Base-by-base conservation (phyloP, 2,888 invertebrate species). In the Baccha elongata region DNA sequence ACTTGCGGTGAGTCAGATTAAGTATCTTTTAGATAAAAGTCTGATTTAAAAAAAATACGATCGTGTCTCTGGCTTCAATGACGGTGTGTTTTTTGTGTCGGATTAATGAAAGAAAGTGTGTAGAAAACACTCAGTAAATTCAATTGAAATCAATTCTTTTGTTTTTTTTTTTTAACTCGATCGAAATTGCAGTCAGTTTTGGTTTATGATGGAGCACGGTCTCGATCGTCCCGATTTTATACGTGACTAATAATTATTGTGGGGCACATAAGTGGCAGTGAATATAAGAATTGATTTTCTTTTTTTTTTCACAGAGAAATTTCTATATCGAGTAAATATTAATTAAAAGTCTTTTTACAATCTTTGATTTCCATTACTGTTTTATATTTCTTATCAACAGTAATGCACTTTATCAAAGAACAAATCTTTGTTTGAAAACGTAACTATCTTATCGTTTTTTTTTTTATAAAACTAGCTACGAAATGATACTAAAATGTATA, bases 31-130 rank as follows among this genome's bases (percentile, higher is more conserved):
- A 52, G 48, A 67, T 67, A 50, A 58, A 6, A 5, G 15, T 17
- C 37, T 58, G 35, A 46, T 62, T 64, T 23, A 64, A 32, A n/a
- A n/a, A n/a, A n/a, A n/a, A 0, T 62, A 37, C 55, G 62, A 68
- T 67, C 58, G 44, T 32, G 62, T n/a, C n/a, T n/a, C n/a, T n/a
- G n/a, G n/a, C n/a, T n/a, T n/a, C n/a, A n/a, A n/a, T 81, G 81
- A 81, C 81, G 76, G 21, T 58, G 48, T 64, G 40, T 71, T 7
- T 21, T 60, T 58, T 68, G 44, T 19, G 6, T 10, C 32, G 48
- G 62, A 64, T 50, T 58, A 67, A 75, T 32, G 48, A 73, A 75
- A 76, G 81, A 81, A 81, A 81, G 81, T 81, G 81, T 81, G 81
- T 71, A 81, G 40, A 32, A 23, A 55, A 32, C 17, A 42, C 69